Conservation (phyloP, 2,888 invertebrate species). For the Melitaea athalia region DNA sequence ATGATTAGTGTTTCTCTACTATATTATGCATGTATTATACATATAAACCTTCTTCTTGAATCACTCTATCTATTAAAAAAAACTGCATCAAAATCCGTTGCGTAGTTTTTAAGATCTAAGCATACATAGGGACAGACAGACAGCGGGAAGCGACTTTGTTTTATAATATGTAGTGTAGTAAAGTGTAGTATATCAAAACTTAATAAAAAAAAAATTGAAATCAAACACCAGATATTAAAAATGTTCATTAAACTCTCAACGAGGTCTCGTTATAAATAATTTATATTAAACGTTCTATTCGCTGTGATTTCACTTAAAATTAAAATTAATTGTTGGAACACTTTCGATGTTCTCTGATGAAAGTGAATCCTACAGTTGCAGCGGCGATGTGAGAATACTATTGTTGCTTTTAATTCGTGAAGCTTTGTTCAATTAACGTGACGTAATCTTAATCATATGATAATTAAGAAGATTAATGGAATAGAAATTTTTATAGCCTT, state of each 20-base stretch:
- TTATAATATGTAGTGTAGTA: no score
- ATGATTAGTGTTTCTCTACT: no score
- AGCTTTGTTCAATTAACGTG: constrained; percentile 2
- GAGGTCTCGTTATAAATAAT: constrained; percentile 1
- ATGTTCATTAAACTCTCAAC: neutral
- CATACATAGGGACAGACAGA: no score
- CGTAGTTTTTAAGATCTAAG: no score
- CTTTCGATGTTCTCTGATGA: constrained; percentile 28
- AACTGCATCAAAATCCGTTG: no score
- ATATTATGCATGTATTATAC: no score
- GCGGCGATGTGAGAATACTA: constrained; percentile 19
- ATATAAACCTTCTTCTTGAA: no score
- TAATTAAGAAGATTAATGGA: neutral
- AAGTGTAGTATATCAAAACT: no score
- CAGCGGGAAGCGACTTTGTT: no score
- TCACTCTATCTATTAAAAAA: no score
- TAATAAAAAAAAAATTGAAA: neutral
- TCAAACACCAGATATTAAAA: neutral
- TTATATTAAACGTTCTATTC: constrained; percentile 6
- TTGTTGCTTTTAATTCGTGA: constrained; percentile 8
- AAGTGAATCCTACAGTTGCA: constrained; percentile 32
- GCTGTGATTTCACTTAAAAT: constrained; percentile 16
- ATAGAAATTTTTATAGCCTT: neutral
- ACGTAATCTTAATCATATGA: constrained; percentile 4
- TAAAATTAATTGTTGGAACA: constrained; percentile 21